phyloP scores from a whole-genome alignment of 2,797 vertebrate species.

The Meriones psammophilus region DNA sequence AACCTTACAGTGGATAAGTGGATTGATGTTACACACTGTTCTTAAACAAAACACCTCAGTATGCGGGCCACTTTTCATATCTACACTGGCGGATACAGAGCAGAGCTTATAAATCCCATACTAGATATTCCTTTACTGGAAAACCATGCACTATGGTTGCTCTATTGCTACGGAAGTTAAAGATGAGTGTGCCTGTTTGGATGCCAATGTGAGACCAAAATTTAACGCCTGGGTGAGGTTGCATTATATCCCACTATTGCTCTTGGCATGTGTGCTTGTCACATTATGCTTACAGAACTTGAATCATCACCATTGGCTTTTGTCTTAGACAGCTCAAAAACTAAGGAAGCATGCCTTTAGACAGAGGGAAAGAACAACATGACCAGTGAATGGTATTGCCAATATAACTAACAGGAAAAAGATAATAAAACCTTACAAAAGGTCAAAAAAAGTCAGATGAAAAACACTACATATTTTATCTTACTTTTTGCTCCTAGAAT shows the following conservation, averaged over 20 bases:
- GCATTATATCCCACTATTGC: too few relatives aligned
- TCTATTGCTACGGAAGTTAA: background rate
- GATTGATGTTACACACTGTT: background rate
- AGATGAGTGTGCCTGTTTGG: too few relatives aligned
- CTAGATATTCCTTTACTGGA: background rate
- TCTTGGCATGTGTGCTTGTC: background rate
- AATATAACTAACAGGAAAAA: background rate
- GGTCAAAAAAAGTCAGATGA: background rate
- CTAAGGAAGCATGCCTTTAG: background rate
- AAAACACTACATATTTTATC: background rate
- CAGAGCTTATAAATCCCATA: background rate
- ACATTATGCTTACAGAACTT: background rate
- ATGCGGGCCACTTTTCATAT: background rate
- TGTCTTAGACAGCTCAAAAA: background rate
- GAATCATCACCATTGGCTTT: background rate
- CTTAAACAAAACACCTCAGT: background rate
- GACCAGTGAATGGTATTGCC: background rate
- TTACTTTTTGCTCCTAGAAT: background rate
- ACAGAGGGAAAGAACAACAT: background rate
- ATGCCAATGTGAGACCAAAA: too few relatives aligned
- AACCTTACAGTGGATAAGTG: background rate
- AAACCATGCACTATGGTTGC: background rate
- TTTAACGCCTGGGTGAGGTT: too few relatives aligned
- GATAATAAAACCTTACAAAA: background rate
- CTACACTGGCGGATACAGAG: too few relatives aligned